These are phyloP conservation scores for Linnaemya tessellans DNA, from an alignment of 2,888 invertebrate genomes.

Conservation along the genomic window DNA sequence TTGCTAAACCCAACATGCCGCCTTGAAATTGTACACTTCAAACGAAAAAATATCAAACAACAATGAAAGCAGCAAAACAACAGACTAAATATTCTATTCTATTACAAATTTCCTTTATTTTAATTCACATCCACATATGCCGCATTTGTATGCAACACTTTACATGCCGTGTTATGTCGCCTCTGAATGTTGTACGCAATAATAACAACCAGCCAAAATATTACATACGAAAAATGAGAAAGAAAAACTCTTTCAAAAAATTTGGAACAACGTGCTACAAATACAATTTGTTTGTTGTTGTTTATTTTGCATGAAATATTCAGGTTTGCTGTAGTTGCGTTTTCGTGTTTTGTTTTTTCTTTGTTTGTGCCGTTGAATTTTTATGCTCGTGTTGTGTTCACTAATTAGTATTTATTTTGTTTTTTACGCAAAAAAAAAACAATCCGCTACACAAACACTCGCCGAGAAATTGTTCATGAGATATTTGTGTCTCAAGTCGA, in stretches of 20 bases:
- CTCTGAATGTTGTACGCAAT: slow-evolving; percentile 50
- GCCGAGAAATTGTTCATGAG: slow-evolving; percentile 28
- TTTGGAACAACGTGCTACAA: slow-evolving; percentile 72
- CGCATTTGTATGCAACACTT: slow-evolving; percentile 71
- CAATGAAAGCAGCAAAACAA: slow-evolving; percentile 40
- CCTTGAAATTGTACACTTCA: neutral
- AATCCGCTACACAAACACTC: slow-evolving; percentile 1
- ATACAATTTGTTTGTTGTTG: slow-evolving; percentile 59
- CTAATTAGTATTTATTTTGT: slow-evolving; percentile 70
- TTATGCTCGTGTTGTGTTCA: slow-evolving; percentile 71
- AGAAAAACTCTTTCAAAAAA: slow-evolving; percentile 61
- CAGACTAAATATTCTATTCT: slow-evolving; percentile 62
- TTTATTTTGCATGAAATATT: slow-evolving; percentile 40
- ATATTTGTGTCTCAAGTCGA: slow-evolving; percentile 48
- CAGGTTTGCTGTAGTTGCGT: slow-evolving; percentile 53
- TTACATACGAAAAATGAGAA: slow-evolving; percentile 5
- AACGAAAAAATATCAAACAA: slow-evolving; percentile 21
- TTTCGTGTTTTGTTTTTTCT: slow-evolving; percentile 25
- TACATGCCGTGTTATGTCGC: slow-evolving; percentile 69
- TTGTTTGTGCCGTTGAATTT: slow-evolving; percentile 32
- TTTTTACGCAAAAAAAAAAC: slow-evolving; percentile 2
- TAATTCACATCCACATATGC: slow-evolving; percentile 66
- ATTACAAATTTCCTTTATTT: slow-evolving; percentile 33
- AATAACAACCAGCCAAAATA: slow-evolving; percentile 37
- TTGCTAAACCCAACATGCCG: slow-evolving; percentile 22